Base-by-base conservation (phyloP, 2,888 invertebrate genomes). In the Agelastica alni region DNA sequence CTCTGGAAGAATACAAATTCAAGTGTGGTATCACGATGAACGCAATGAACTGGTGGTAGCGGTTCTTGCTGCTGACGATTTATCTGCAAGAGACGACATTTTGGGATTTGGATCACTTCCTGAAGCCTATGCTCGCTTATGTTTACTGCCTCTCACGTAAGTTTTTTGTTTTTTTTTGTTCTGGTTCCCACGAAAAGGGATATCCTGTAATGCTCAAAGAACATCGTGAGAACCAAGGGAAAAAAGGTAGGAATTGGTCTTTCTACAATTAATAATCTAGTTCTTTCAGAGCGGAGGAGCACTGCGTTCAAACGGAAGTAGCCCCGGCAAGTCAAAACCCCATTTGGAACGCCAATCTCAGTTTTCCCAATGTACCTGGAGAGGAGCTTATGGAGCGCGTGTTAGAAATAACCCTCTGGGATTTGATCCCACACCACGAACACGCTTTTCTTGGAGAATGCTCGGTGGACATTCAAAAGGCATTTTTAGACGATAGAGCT, bases 341-440 rank as follows among this genome's bases (percentile, higher is more conserved):
- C 1, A 89, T 93, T 48, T 95, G 94, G 95, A 94, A 95, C 75
- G 92, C 93, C 12, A 94, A 93, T 13, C 80, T 94, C 20, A 89
- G 88, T 52, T 93, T 94, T 73, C 82, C 87, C 1, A 87, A 88
- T 26, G 85, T 92, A 10, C 87, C 87, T 26, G 89, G 87, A 0
- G 91, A 92, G 60, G 84, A 88, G 67, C 79, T 94, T 37, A 86
- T 89, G 76, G 89, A 90, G 53, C 85, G 89, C 52, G 85, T 87
- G 5, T 81, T 95, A 47, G 93, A 94, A 71, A 88, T 94, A 12
- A 92, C 92, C 10, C 80, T 95, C 9, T 95, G 93, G 93, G 93
- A 93, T 72, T 83, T 88, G 61, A 87, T 87, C 64, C 90, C 91
- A 0, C 89, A 91, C 64, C 87, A 88, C 48, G 92, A 92, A 64